Base-by-base conservation (phyloP, 2,797 vertebrate species). In the Hybognathus amarus region DNA sequence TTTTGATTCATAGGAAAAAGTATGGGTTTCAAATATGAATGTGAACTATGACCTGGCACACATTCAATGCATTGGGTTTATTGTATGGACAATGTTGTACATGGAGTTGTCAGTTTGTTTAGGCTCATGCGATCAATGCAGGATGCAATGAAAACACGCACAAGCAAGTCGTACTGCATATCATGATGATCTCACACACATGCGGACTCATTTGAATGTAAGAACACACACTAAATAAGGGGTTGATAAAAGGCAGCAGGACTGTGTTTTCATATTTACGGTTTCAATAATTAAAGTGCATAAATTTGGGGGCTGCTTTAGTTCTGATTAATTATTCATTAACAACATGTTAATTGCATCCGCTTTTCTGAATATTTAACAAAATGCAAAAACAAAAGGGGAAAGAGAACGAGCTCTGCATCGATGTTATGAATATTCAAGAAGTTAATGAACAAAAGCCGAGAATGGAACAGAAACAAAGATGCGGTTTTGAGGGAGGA, bases 291-390 rank as follows among this genome's bases (percentile, higher is more conserved):
- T 96, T 96, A 93, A 96, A 93, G 91, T 94, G 94, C 93, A 95
- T 93, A 96, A 95, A 95, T 95, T 94, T 95, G 92, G 94, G 92
- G 91, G 92, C 94, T 95, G 94, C 94, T 95, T 96, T 96, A 95
- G 94, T 94, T 94, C 90, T 93, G 95, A 96, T 97, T 96, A 96
- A 97, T 96, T 96, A 97, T 97, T 96, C 95, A 97, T 97, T 96
- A 96, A 96, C 95, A 93, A 95, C 95, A 96, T 96, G 95, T 95
- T 97, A 97, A 97, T 97, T 96, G 95, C 94, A 93, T 90, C 83
- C 89, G 89, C 93, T 93, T n/a, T 90, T 94, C 94, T 96, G 96
- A 96, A 96, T 96, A 96, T 96, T 96, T 96, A 96, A 96, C 95
- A 95, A 95, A 96, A 96, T 94, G 92, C 92, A 93, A 95, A 95